Conservation (phyloP, 2,113 vertebrate genomes). For the Elaphurus davidianus region DNA sequence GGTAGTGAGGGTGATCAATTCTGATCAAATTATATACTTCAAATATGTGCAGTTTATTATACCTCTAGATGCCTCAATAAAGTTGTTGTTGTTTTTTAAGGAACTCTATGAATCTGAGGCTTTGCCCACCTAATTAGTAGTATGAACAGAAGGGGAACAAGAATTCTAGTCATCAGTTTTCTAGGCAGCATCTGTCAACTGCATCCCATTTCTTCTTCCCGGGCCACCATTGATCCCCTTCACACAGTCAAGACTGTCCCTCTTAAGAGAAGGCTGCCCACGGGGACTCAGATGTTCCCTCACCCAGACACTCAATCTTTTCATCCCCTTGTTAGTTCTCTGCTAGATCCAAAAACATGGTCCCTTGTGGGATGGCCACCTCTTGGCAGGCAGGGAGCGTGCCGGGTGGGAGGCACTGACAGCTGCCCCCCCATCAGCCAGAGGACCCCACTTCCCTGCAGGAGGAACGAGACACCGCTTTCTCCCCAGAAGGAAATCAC, state of each 20-base stretch:
- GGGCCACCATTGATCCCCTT: rapidly evolving
- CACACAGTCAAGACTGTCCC: background rate
- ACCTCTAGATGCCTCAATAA: background rate
- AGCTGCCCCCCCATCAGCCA: constrained; percentile 20
- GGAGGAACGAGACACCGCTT: constrained; percentile 23
- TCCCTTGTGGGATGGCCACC: background rate
- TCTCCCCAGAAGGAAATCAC: constrained; percentile 64
- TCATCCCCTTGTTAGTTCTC: background rate
- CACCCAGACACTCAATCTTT: background rate
- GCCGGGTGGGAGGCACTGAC: background rate
- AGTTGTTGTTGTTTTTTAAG: background rate
- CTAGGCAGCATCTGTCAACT: background rate
- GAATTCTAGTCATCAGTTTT: background rate
- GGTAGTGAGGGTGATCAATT: background rate
- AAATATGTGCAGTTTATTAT: background rate
- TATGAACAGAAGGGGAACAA: background rate
- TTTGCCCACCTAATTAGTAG: background rate
- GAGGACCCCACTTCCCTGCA: rapidly evolving
- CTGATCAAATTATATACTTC: background rate
- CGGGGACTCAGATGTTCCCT: background rate
- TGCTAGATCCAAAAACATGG: background rate
- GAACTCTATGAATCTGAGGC: background rate
- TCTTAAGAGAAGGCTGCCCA: background rate
- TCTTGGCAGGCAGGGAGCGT: background rate
- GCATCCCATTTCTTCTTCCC: background rate